Evolutionary conservation across 2,797 vertebrate genomes (phyloP).

Genomic region (Gymnodraco acuticeps): DNA sequence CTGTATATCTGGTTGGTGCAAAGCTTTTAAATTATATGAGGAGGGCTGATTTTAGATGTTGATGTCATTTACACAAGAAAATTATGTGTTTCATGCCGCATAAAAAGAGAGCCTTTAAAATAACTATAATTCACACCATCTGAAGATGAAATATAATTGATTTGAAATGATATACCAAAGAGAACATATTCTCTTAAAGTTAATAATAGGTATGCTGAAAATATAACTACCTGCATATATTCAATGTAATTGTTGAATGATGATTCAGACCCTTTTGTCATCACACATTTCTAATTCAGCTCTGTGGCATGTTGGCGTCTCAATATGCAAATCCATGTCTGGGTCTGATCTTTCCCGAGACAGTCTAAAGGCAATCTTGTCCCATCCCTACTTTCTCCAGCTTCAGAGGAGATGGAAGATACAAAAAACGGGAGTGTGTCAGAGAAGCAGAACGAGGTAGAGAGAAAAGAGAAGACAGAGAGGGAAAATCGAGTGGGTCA

Average conservation of each 20-base stretch:
- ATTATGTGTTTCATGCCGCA: not conserved
- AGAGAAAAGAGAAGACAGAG: slow-evolving; percentile 11
- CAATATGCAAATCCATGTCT: slow-evolving; percentile 53
- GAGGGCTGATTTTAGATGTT: slow-evolving; percentile 10
- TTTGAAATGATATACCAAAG: not conserved
- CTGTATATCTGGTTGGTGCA: not conserved
- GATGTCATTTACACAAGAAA: not conserved
- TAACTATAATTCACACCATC: not conserved
- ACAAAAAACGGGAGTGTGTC: slow-evolving; percentile 39
- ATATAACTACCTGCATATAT: not conserved
- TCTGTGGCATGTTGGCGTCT: slow-evolving; percentile 15
- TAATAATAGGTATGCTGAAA: slow-evolving; percentile 1
- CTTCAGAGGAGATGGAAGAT: slow-evolving; percentile 58
- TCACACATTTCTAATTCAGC: slow-evolving; percentile 15
- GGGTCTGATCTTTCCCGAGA: slow-evolving; percentile 49
- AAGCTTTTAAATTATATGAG: slow-evolving; percentile 8
- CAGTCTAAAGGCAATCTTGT: slow-evolving; percentile 48
- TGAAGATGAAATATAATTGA: not conserved
- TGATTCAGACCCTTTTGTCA: slow-evolving; percentile 11
- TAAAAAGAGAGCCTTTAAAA: not conserved
- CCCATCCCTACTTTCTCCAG: slow-evolving; percentile 40
- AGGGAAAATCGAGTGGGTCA: slow-evolving; percentile 51
- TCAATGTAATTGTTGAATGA: slow-evolving; percentile 11
- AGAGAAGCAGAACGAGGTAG: slow-evolving; percentile 21
- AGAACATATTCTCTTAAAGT: not conserved